Conservation (phyloP, 1,140 invertebrate species). For the Pseudobourletiella spinata region DNA sequence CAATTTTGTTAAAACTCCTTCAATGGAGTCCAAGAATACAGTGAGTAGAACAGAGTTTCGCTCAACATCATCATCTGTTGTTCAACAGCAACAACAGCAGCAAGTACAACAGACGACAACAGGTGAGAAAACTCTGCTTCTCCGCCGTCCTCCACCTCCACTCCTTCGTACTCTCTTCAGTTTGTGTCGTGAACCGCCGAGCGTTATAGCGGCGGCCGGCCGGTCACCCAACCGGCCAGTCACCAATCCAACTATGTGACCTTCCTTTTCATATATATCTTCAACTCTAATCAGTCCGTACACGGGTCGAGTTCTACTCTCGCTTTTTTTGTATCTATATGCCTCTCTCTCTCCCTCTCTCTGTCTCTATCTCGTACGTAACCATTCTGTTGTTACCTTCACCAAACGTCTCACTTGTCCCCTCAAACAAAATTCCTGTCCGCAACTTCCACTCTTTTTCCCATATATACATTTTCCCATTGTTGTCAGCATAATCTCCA, state of each 20-base stretch:
- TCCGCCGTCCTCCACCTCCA: not conserved
- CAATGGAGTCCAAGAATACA: slow-evolving; percentile 10
- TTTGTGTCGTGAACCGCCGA: too few relatives aligned
- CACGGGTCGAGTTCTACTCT: too few relatives aligned
- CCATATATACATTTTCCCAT: not conserved
- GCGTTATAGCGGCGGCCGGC: too few relatives aligned
- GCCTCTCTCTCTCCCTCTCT: too few relatives aligned
- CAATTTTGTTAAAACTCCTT: slow-evolving; percentile 1
- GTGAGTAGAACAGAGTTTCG: slow-evolving; percentile 11
- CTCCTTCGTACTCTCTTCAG: not conserved
- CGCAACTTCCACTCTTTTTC: not conserved
- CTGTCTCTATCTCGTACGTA: too few relatives aligned
- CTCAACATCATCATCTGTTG: not conserved
- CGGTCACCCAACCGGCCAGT: too few relatives aligned
- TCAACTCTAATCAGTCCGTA: too few relatives aligned
- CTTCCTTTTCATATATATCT: too few relatives aligned
- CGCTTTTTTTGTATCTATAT: too few relatives aligned
- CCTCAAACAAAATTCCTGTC: not conserved
- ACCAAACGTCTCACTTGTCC: not conserved
- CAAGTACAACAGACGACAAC: slow-evolving; percentile 2
- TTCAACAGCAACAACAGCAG: not conserved
- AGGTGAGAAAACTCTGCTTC: slow-evolving; percentile 2
- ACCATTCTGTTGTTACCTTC: not conserved
- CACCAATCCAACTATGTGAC: too few relatives aligned
- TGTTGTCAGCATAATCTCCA: too few relatives aligned